A percentile compares a stretch with the other conserved stretches of the same genome.
Evolutionary conservation across 2,113 vertebrate genomes (phyloP).

Genomic region (Catharus fuscescens): DNA sequence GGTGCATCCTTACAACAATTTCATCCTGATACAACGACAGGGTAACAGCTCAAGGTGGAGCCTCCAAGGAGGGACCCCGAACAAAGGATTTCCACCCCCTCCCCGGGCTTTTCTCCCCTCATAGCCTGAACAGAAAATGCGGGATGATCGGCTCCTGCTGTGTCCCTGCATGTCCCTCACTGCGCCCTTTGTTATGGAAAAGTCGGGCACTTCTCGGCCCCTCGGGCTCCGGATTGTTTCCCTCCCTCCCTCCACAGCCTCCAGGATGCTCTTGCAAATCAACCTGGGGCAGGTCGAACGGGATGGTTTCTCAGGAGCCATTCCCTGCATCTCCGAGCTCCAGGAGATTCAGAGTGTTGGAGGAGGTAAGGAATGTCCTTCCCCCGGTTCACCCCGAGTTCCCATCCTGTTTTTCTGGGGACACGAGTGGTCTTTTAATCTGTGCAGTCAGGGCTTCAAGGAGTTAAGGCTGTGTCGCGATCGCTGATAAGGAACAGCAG

Average conservation of each 20-base stretch:
- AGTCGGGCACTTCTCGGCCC: not conserved
- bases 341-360: not conserved
- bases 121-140: rapidly evolving
- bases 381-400: too few relatives aligned
- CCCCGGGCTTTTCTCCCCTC: not conserved
- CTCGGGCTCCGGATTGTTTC: not conserved
- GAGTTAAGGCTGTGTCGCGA: not conserved
- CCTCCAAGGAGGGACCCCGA: not conserved
- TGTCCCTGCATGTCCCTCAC: not conserved
- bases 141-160: not conserved
- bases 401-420: not conserved
- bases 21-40: rapidly evolving
- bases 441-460: not conserved
- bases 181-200: not conserved
- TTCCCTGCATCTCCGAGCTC: not conserved
- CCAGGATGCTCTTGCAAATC: not conserved
- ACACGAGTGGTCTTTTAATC: rapidly evolving
- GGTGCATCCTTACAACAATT: not conserved
- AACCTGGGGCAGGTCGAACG: rapidly evolving
- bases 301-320: rapidly evolving
- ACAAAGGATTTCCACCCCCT: not conserved
- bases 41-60: not conserved
- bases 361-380: not conserved
- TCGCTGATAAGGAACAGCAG: not conserved
- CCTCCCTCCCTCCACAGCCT: not conserved